Evolutionary conservation across 37 sponge, comb jelly and placozoan species (phyloP).

Genomic region (Ianthella basta): DNA sequence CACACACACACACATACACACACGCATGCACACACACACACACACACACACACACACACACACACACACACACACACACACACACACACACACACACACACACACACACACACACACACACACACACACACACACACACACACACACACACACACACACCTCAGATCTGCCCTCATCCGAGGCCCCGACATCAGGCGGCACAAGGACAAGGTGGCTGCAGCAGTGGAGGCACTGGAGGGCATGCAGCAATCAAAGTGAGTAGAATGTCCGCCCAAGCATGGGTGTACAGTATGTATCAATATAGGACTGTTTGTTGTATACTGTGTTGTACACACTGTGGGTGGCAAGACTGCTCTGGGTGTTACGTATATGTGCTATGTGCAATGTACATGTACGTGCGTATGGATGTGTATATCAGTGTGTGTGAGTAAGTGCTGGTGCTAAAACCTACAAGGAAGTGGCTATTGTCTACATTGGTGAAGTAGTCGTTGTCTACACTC

Average conservation of each 20-base stretch:
- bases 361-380: slow-evolving; percentile 25
- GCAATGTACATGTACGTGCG: slow-evolving; percentile 32
- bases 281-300: background rate
- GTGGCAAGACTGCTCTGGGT: too few species aligned
- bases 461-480: too few species aligned
- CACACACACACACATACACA: too few species aligned
- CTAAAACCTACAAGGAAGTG: too few species aligned
- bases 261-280: background rate
- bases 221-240: slow-evolving; percentile 32
- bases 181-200: background rate
- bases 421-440: too few species aligned
- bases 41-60: too few species aligned
- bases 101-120: too few species aligned
- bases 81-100: too few species aligned
- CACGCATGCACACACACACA: too few species aligned
- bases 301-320: background rate
- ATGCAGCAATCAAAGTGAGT: background rate
- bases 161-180: slow-evolving; percentile 16
- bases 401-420: slow-evolving; percentile 33
- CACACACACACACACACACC: too few species aligned
- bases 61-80: too few species aligned
- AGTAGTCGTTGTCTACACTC: background rate
- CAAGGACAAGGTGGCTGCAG: slow-evolving; percentile 30
- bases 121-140: too few species aligned
- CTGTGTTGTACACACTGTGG: background rate